Evolutionary conservation across 2,113 vertebrate species (phyloP).

Genomic region (Colistium nudipinnis): DNA sequence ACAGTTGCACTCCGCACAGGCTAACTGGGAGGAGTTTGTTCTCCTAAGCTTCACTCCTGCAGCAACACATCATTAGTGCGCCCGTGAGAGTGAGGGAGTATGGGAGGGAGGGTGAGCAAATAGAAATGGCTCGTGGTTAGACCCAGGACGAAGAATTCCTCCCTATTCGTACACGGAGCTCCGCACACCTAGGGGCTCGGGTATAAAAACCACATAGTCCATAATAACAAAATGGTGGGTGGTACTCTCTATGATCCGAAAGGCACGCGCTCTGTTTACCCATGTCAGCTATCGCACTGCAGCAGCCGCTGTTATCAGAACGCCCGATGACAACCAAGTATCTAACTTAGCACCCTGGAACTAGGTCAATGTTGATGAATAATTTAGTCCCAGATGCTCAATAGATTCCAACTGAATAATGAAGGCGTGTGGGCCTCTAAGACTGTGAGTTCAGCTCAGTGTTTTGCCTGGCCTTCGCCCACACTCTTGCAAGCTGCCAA

Average conservation of each 20-base stretch:
- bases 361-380: conserved; percentile 82
- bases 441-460: conserved; percentile 68
- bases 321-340: conserved; percentile 74
- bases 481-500: conserved; percentile 73
- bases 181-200: conserved; percentile 16
- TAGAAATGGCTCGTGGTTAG: conserved; percentile 33
- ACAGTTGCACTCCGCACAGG: conserved; percentile 42
- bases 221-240: conserved; percentile 38
- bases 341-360: conserved; percentile 77
- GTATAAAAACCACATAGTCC: conserved; percentile 24
- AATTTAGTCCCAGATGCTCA: conserved; percentile 81
- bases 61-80: conserved; percentile 72
- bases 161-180: conserved; percentile 25
- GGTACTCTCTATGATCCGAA: conserved; percentile 16
- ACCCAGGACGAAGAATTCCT: conserved; percentile 40
- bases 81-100: conserved; percentile 17
- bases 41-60: conserved; percentile 62
- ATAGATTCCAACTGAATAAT: conserved; percentile 81
- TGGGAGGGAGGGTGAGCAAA: conserved; percentile 24
- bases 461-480: conserved; percentile 75
- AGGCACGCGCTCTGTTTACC: conserved; percentile 39
- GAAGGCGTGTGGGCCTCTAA: conserved; percentile 72
- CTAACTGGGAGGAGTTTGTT: conserved; percentile 74
- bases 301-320: conserved; percentile 65
- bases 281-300: conserved; percentile 57